Conservation (phyloP, 2,888 invertebrate species). For the Clepsis dumicolana region DNA sequence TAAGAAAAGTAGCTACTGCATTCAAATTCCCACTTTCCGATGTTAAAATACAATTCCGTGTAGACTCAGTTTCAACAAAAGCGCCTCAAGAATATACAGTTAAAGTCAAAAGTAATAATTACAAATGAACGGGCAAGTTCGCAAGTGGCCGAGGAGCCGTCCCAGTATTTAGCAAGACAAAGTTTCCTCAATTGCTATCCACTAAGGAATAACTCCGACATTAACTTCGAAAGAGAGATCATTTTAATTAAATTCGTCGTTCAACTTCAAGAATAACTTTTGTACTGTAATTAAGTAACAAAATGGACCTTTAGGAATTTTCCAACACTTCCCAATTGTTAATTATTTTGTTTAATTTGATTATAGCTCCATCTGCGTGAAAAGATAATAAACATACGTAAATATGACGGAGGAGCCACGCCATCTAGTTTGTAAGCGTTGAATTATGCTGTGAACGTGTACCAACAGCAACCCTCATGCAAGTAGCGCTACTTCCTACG, state of each 20-base stretch:
- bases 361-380: constrained; percentile 14
- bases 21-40: neutral
- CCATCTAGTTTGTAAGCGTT: constrained; percentile 6
- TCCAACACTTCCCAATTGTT: constrained; percentile 9
- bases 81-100: constrained; percentile 41
- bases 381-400: no score
- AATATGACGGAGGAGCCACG: neutral
- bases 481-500: neutral
- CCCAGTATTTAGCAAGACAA: constrained; percentile 50
- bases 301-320: constrained; percentile 40
- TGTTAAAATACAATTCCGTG: constrained; percentile 40
- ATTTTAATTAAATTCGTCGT: constrained; percentile 71
- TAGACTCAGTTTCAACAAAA: constrained; percentile 39
- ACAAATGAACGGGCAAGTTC: constrained; percentile 49
- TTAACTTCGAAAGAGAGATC: constrained; percentile 57
- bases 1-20: no score
- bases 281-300: constrained; percentile 51
- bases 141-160: constrained; percentile 44
- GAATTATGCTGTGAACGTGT: neutral
- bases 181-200: constrained; percentile 64
- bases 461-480: neutral
- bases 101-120: constrained; percentile 56
- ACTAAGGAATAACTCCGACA: constrained; percentile 62
- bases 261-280: constrained; percentile 58
- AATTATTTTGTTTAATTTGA: constrained; percentile 12